A percentile compares a stretch with the other conserved stretches of the same genome.
These are phyloP conservation scores for Brenthis ino DNA, from an alignment of 2,888 invertebrate genomes.

Conservation along the genomic window DNA sequence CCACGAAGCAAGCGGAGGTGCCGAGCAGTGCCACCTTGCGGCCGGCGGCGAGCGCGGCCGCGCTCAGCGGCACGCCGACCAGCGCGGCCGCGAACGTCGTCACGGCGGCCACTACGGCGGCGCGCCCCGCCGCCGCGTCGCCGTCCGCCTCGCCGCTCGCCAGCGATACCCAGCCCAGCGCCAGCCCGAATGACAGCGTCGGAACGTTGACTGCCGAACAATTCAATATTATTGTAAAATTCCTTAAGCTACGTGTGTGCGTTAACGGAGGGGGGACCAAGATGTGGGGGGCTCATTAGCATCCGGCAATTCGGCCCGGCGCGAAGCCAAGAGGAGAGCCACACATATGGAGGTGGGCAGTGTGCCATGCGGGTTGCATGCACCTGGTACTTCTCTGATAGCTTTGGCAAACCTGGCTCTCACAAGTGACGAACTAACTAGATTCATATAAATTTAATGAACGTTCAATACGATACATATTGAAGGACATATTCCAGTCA, in stretches of 20 bases:
- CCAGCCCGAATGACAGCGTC: slow-evolving; percentile 62
- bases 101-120: slow-evolving; percentile 52
- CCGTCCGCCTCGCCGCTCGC: slow-evolving; percentile 52
- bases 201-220: slow-evolving; percentile 60
- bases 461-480: not conserved
- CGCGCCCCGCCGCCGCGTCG: slow-evolving; percentile 44
- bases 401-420: no score
- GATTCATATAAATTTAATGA: not conserved
- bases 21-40: slow-evolving; percentile 57
- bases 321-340: no score
- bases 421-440: not conserved
- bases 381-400: no score
- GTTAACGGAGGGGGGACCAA: no score
- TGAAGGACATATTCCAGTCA: not conserved
- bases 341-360: no score
- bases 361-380: no score
- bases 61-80: slow-evolving; percentile 60
- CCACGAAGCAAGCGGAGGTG: slow-evolving; percentile 57
- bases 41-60: slow-evolving; percentile 52
- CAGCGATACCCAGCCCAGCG: slow-evolving; percentile 68
- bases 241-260: no score
- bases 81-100: slow-evolving; percentile 52
- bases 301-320: no score
- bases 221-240: slow-evolving; percentile 14
- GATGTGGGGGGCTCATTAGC: no score